phyloP scores from a whole-genome alignment of 2,888 invertebrate species.

The Podabrus alpinus region DNA sequence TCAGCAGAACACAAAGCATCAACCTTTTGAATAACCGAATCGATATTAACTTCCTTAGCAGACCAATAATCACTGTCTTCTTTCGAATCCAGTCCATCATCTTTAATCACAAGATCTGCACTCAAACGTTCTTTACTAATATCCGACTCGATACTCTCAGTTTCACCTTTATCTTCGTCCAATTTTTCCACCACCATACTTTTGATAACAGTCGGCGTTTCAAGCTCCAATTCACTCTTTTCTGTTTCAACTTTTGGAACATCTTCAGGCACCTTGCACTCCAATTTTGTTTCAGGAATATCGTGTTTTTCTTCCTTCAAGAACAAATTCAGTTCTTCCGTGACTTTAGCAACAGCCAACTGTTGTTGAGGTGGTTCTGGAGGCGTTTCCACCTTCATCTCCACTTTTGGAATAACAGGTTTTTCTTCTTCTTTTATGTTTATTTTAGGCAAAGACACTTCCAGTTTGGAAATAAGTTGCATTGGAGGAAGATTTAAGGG shows the following conservation, averaged over 20 bases:
- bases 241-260: conserved; percentile 9
- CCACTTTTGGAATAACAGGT: neutral
- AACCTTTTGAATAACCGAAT: conserved; percentile 80
- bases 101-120: conserved; percentile 52
- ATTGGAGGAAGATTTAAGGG: neutral
- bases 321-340: conserved; percentile 47
- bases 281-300: conserved; percentile 33
- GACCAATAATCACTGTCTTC: conserved; percentile 78
- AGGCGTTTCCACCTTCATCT: conserved; percentile 1
- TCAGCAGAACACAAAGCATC: conserved; percentile 67
- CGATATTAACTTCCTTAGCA: conserved; percentile 77
- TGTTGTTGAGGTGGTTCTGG: conserved; percentile 19
- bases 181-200: conserved; percentile 47
- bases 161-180: conserved; percentile 50
- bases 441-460: neutral
- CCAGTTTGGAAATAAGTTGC: neutral
- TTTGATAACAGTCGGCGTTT: conserved; percentile 45
- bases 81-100: conserved; percentile 59
- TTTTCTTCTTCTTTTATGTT: neutral
- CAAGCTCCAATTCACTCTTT: conserved; percentile 33
- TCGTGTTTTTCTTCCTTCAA: conserved; percentile 42
- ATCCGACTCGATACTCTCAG: conserved; percentile 49
- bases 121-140: conserved; percentile 50
- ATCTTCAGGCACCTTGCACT: conserved; percentile 29
- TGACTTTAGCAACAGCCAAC: conserved; percentile 46